Percentiles rank a stretch among this genome's conserved stretches.
Conservation (phyloP, 2,113 vertebrate genomes). For the Malaclemys terrapin region DNA sequence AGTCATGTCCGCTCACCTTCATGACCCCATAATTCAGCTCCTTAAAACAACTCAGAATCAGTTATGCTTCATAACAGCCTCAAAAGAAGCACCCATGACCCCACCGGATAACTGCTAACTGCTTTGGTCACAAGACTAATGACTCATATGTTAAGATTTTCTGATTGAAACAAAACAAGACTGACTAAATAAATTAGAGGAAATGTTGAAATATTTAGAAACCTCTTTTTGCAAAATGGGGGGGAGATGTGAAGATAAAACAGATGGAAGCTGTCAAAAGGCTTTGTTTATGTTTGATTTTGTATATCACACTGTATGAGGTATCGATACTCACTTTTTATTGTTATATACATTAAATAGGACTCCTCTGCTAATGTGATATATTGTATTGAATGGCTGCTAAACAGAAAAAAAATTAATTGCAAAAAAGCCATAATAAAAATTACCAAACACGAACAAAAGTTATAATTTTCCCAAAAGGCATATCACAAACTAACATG, state of each 20-base stretch:
- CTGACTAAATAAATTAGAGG: conserved; percentile 29
- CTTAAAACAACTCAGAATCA: conserved; percentile 22
- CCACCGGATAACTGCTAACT: conserved; percentile 5
- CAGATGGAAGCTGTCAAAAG: conserved; percentile 71
- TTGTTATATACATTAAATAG: conserved; percentile 46
- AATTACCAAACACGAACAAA: conserved; percentile 44
- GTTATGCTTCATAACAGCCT: background rate
- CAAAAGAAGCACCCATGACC: background rate
- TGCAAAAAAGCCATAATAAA: conserved; percentile 40
- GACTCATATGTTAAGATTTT: conserved; percentile 33
- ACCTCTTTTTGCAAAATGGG: conserved; percentile 49
- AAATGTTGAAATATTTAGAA: conserved; percentile 54
- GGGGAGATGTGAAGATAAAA: conserved; percentile 61
- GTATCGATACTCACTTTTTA: conserved; percentile 46
- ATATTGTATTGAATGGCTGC: conserved; percentile 37
- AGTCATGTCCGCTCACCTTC: background rate
- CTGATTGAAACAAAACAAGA: conserved; percentile 9
- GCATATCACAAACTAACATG: conserved; percentile 43
- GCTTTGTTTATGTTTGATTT: conserved; percentile 70
- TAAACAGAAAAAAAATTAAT: conserved; percentile 55
- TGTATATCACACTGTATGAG: conserved; percentile 46
- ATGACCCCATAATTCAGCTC: conserved; percentile 20
- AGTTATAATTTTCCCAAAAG: conserved; percentile 61
- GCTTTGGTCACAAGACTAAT: conserved; percentile 19
- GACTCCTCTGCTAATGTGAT: background rate